Conservation (phyloP, 2,797 vertebrate species). For the Peromyscus aztecus region DNA sequence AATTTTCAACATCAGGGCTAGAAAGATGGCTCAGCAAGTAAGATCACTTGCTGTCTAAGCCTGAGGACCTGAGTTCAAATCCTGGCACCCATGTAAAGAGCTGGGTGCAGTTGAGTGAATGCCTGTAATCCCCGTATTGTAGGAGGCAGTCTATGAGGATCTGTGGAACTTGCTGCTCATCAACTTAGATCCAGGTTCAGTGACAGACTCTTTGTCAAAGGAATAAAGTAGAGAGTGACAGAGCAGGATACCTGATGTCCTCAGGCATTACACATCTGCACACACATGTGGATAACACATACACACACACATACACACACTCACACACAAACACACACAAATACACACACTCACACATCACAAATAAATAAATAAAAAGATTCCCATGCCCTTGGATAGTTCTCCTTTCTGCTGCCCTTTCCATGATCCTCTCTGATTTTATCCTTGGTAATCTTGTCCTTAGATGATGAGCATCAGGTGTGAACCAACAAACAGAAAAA, state of each 20-base stretch:
- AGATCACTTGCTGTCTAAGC: background rate
- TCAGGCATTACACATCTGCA: background rate
- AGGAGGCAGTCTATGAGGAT: background rate
- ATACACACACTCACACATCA: too few species aligned
- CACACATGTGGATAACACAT: background rate
- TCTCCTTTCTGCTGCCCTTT: background rate
- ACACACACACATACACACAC: background rate
- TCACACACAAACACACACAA: too few species aligned
- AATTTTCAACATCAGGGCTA: background rate
- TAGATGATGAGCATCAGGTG: background rate
- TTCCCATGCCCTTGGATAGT: background rate
- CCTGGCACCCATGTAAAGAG: background rate
- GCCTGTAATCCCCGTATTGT: background rate
- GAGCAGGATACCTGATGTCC: background rate
- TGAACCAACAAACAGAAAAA: background rate
- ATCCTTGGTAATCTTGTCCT: background rate
- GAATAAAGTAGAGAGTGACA: background rate
- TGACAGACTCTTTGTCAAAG: background rate
- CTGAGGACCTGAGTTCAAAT: background rate
- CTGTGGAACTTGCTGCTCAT: background rate
- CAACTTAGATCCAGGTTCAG: background rate
- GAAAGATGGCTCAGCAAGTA: background rate
- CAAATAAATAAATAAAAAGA: background rate
- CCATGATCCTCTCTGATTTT: background rate
- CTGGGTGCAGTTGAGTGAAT: too few species aligned